These are phyloP conservation scores for Cervus canadensis DNA, from an alignment of 2,113 vertebrate genomes.

Conservation along the genomic window DNA sequence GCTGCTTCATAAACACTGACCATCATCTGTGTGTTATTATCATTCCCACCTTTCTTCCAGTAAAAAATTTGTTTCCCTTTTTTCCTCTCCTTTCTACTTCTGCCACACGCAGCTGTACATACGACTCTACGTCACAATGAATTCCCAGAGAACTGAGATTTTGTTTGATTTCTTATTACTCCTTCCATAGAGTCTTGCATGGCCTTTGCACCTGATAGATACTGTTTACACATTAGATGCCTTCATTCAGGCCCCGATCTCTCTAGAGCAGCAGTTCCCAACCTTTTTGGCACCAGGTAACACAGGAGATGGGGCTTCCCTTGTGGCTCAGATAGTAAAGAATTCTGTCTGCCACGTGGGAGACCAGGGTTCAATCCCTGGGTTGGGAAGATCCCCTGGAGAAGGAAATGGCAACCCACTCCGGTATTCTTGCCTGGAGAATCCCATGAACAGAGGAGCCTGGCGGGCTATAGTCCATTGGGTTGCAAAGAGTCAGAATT, in stretches of 20 bases:
- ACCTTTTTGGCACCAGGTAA: neutral
- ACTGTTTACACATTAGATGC: neutral
- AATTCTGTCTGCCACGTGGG: neutral
- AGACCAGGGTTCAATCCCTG: neutral
- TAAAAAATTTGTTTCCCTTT: neutral
- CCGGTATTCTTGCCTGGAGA: neutral
- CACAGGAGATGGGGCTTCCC: neutral
- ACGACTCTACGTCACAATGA: neutral
- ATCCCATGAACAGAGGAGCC: neutral
- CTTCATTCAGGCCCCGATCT: neutral
- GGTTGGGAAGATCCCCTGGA: neutral
- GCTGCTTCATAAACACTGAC: neutral
- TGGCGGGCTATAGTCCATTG: accelerated
- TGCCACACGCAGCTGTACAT: accelerated
- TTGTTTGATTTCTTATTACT: neutral
- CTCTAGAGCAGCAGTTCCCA: neutral
- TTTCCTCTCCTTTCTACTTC: neutral
- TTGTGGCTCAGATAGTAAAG: neutral
- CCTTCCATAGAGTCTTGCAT: neutral
- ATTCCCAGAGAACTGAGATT: neutral
- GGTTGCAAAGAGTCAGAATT: neutral
- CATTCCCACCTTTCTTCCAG: neutral
- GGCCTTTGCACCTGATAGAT: neutral
- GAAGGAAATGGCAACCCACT: neutral
- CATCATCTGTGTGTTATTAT: neutral